phyloP scores from a whole-genome alignment of 2,888 invertebrate genomes.

The Nymphalis c-album region DNA sequence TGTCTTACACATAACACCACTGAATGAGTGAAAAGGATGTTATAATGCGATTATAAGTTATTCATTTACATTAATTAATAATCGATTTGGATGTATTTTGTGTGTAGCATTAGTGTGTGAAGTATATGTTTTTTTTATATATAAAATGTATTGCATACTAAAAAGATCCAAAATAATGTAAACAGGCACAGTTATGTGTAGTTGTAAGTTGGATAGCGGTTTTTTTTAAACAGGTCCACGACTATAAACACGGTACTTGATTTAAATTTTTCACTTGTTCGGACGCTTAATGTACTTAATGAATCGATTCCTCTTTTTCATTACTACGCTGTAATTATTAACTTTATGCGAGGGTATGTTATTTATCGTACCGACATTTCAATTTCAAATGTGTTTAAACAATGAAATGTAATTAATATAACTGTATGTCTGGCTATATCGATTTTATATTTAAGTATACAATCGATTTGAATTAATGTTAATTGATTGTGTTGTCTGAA shows the following conservation, averaged over 20 bases:
- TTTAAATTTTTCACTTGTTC: conserved; percentile 15
- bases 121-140: background rate
- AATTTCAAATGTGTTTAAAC: background rate
- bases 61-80: background rate
- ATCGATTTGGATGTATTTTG: background rate
- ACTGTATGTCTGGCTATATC: no score
- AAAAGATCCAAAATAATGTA: conserved; percentile 13
- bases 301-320: background rate
- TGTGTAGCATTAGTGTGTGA: background rate
- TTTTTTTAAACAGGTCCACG: conserved; percentile 18
- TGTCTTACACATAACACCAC: background rate
- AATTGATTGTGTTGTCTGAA: background rate
- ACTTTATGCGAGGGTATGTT: background rate
- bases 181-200: conserved; percentile 14
- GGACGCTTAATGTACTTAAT: background rate
- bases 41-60: background rate
- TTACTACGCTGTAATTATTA: background rate
- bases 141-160: background rate
- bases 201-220: conserved; percentile 14
- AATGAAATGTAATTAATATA: background rate
- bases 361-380: conserved; percentile 4
- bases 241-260: conserved; percentile 11
- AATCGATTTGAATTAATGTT: background rate
- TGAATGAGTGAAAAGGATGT: background rate
- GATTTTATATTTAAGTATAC: no score